These are phyloP conservation scores for Hesperophylax magnus DNA, from an alignment of 1,140 invertebrate genomes.

Conservation along the genomic window DNA sequence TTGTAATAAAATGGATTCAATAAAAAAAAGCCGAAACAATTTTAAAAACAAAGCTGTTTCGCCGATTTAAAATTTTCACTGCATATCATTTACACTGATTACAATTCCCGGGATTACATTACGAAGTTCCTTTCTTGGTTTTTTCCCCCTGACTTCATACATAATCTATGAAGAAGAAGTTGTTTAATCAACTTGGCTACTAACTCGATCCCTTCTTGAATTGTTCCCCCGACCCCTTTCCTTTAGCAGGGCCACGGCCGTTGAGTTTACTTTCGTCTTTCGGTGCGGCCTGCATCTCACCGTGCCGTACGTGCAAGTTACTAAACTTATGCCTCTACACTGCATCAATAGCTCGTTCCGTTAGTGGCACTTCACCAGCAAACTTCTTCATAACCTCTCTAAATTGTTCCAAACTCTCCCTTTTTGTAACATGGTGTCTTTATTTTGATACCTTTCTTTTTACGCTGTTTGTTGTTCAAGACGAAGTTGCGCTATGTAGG, in stretches of 20 bases:
- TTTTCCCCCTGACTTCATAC: not conserved
- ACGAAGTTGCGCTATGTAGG: conserved; percentile 24
- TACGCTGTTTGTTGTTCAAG: not conserved
- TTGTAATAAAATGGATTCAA: too few species aligned
- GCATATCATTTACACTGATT: too few species aligned
- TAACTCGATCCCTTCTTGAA: not conserved
- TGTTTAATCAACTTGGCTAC: conserved; percentile 11
- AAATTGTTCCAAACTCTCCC: not conserved
- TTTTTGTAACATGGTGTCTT: not conserved
- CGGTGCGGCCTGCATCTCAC: conserved; percentile 32
- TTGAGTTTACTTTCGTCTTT: conserved; percentile 36
- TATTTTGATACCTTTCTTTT: not conserved
- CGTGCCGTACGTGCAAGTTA: conserved; percentile 11
- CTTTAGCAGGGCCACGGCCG: conserved; percentile 22
- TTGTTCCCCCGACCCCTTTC: not conserved
- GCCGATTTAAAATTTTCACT: too few species aligned
- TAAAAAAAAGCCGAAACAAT: too few species aligned
- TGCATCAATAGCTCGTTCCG: not conserved
- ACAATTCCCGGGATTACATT: too few species aligned
- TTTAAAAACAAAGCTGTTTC: too few species aligned
- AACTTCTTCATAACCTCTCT: not conserved
- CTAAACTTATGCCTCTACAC: not conserved
- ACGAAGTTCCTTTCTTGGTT: too few species aligned
- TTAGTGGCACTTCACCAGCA: not conserved
- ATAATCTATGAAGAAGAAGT: not conserved